A percentile compares a stretch with the other conserved stretches of the same genome.
Evolutionary conservation across 2,797 vertebrate genomes (phyloP).

Genomic region (Chaetodon trifasciatus): DNA sequence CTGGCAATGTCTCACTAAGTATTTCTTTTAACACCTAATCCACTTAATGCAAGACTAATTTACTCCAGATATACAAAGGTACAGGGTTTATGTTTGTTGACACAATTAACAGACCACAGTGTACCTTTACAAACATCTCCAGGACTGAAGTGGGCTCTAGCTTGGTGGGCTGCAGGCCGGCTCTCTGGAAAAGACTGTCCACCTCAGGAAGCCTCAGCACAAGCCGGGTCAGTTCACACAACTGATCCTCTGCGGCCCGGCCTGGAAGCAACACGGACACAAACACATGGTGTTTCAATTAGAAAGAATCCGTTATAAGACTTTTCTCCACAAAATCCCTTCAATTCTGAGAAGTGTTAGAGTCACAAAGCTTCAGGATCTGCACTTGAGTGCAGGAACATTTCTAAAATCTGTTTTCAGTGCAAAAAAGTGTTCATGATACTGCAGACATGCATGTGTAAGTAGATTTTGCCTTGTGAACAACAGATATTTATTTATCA

Average conservation of each 20-base stretch:
- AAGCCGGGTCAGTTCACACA: conserved; percentile 93
- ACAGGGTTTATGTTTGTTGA: not conserved
- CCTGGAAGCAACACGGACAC: conserved; percentile 77
- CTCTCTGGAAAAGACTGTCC: conserved; percentile 87
- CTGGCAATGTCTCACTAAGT: not conserved
- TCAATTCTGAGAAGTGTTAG: not conserved
- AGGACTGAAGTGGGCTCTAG: conserved; percentile 88
- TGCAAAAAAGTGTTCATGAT: not conserved
- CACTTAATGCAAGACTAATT: not conserved
- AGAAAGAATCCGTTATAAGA: not conserved
- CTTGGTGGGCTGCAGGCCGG: conserved; percentile 81
- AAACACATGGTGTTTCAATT: not conserved
- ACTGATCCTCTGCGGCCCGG: conserved; percentile 88
- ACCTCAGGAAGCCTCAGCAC: conserved; percentile 93
- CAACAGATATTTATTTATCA: not conserved
- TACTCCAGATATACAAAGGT: not conserved
- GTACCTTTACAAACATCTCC: conserved; percentile 93
- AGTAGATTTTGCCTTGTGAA: not conserved
- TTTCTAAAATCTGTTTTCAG: not conserved
- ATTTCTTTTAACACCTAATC: not conserved
- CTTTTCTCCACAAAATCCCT: not conserved
- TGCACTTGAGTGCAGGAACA: not conserved
- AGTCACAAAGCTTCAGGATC: not conserved
- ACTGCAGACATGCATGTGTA: not conserved
- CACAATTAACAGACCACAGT: not conserved